Percentiles rank a stretch among this genome's conserved stretches.
Conservation (phyloP, 1,140 invertebrate species). For the Metaphire vulgaris region DNA sequence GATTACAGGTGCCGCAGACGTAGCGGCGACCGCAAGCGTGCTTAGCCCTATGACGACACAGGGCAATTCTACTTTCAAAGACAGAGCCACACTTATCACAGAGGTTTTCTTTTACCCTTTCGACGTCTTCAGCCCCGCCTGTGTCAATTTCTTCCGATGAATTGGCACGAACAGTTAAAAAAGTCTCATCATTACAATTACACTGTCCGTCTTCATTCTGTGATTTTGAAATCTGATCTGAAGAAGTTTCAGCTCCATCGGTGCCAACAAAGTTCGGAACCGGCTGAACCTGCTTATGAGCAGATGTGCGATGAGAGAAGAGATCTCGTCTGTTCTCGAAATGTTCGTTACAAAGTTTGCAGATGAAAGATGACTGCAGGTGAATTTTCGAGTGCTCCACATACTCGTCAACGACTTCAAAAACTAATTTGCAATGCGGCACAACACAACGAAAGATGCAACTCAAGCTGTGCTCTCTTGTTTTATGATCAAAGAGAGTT, state of each 20-base stretch:
- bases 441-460: conserved; percentile 6
- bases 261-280: background rate
- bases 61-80: background rate
- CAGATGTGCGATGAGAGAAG: background rate
- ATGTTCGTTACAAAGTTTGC: conserved; percentile 15
- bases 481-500: conserved; percentile 7
- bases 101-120: background rate
- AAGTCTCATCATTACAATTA: too few relatives aligned
- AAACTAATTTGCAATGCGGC: background rate
- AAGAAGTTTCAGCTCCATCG: too few relatives aligned
- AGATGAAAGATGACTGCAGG: conserved; percentile 19
- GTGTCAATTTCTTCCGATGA: too few relatives aligned
- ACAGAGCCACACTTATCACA: conserved; percentile 21
- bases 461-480: background rate
- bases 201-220: too few relatives aligned
- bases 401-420: conserved; percentile 3
- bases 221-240: too few relatives aligned
- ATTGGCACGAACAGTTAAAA: too few relatives aligned
- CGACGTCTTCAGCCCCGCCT: background rate
- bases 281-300: background rate
- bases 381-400: conserved; percentile 6
- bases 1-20: conserved; percentile 3
- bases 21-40: background rate
- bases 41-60: conserved; percentile 5
- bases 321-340: conserved; percentile 5